Percentiles rank a stretch among this genome's conserved stretches.
Evolutionary conservation across 2,113 vertebrate genomes (phyloP).

Genomic region (Channa argus): DNA sequence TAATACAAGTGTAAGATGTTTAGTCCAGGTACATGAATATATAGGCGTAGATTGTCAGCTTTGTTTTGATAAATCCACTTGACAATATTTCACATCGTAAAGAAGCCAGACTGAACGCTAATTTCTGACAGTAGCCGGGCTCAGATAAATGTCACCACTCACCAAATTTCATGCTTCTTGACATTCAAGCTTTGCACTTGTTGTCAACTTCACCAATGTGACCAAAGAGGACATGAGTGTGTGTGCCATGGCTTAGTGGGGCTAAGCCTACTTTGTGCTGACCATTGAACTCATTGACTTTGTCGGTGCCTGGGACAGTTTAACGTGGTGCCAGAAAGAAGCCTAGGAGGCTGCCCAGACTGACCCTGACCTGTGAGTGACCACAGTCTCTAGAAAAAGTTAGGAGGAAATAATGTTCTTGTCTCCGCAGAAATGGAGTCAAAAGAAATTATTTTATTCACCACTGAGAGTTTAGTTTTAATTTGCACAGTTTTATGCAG

Average conservation of each 20-base stretch:
- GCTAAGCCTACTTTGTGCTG: constrained; percentile 77
- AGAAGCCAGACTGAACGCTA: neutral
- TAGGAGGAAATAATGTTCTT: neutral
- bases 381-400: constrained; percentile 8
- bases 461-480: constrained; percentile 31
- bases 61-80: neutral
- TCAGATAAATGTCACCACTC: constrained; percentile 6
- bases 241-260: constrained; percentile 63
- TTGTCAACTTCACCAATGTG: constrained; percentile 64
- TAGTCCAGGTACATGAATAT: neutral
- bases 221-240: constrained; percentile 42
- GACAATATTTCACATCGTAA: neutral
- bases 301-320: constrained; percentile 57
- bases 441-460: constrained; percentile 25
- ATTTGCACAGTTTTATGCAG: constrained; percentile 41
- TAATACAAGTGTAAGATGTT: neutral
- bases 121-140: constrained; percentile 2
- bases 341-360: neutral
- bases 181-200: constrained; percentile 61
- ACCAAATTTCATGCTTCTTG: constrained; percentile 43
- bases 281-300: constrained; percentile 68
- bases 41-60: no score
- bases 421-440: constrained; percentile 1
- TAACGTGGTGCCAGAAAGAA: constrained; percentile 29
- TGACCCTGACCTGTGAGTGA: constrained; percentile 31